Conservation (phyloP, 1,140 invertebrate species). For the Chironomus striatipennis region DNA sequence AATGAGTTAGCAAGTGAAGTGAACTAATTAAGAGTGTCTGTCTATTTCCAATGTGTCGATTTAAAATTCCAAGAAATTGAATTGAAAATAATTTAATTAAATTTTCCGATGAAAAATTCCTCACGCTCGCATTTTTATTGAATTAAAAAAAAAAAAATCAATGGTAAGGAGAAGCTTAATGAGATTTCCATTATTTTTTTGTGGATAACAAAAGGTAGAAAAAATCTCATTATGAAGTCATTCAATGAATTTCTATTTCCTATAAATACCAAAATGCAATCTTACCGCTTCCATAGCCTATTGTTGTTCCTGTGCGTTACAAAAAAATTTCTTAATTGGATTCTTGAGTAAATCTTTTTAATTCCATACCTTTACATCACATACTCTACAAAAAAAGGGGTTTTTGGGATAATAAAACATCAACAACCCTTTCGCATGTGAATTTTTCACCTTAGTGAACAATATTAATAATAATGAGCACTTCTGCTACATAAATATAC, state of each 20-base stretch:
- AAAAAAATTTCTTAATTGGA: conserved; percentile 8
- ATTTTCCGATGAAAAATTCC: conserved; percentile 2
- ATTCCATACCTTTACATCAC: neutral
- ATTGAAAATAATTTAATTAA: conserved; percentile 10
- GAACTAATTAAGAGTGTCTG: conserved; percentile 4
- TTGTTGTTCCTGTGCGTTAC: neutral
- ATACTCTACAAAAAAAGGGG: neutral
- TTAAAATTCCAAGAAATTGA: neutral
- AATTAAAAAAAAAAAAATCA: neutral
- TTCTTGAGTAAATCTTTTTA: neutral
- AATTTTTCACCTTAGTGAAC: neutral
- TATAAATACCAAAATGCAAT: too few species aligned
- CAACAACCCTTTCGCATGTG: conserved; percentile 6
- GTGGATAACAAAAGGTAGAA: neutral
- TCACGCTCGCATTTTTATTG: neutral
- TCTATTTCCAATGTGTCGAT: conserved; percentile 1
- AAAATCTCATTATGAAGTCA: conserved; percentile 2
- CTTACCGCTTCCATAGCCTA: too few species aligned
- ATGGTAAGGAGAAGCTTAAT: neutral
- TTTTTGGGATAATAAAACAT: neutral
- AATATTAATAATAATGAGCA: neutral
- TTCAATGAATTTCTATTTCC: neutral
- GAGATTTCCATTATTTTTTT: neutral
- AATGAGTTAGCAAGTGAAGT: neutral
- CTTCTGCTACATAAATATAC: neutral